A percentile compares a stretch with the other conserved stretches of the same genome.
Conservation (phyloP, 2,113 vertebrate species). For the Rhadina sibilatrix region DNA sequence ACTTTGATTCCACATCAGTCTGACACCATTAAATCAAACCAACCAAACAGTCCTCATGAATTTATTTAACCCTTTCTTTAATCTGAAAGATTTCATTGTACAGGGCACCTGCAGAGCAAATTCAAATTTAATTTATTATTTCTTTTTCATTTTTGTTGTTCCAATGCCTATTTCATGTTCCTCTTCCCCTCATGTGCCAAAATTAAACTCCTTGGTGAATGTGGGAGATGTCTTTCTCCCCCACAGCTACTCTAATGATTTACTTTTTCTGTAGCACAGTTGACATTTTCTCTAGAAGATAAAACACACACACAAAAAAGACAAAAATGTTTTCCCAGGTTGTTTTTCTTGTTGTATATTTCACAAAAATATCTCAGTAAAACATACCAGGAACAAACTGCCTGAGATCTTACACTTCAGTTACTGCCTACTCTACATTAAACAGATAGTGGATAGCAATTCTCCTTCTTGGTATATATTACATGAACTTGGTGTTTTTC, state of each 20-base stretch:
- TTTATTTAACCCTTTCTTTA: not conserved
- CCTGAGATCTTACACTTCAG: not conserved
- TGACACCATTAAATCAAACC: not conserved
- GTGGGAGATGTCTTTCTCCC: not conserved
- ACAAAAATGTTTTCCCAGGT: not conserved
- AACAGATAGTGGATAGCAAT: not conserved
- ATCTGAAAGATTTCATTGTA: not conserved
- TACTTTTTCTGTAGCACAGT: not conserved
- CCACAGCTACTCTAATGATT: not conserved
- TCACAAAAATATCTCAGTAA: not conserved
- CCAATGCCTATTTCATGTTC: not conserved
- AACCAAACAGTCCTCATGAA: not conserved
- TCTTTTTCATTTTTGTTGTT: not conserved
- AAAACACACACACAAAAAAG: not conserved
- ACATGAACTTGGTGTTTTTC: not conserved
- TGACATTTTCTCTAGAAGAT: not conserved
- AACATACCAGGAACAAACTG: not conserved
- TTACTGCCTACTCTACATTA: not conserved
- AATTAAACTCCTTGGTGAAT: not conserved
- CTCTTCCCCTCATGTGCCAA: not conserved
- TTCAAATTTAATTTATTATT: not conserved
- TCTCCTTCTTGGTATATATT: not conserved
- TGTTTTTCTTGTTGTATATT: not conserved
- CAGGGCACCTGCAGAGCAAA: not conserved
- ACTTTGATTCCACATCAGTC: not conserved